Conservation (phyloP, 2,113 vertebrate species). For the Xenus cinereus region DNA sequence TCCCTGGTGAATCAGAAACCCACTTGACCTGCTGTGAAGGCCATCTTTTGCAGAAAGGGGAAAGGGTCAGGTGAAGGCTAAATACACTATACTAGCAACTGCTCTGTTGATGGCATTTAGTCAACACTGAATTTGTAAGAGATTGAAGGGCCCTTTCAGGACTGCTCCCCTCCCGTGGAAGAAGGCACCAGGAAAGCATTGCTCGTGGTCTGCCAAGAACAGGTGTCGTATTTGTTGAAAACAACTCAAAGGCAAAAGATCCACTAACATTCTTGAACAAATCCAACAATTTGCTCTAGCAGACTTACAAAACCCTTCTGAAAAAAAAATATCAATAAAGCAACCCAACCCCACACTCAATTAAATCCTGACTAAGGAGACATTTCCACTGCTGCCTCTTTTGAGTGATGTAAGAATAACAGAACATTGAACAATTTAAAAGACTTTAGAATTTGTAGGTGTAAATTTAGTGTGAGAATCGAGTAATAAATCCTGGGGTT, state of each 20-base stretch:
- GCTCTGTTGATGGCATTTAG: neutral
- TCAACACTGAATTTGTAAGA: neutral
- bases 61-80: neutral
- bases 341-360: neutral
- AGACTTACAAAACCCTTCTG: neutral
- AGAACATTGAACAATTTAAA: neutral
- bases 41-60: neutral
- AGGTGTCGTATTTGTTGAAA: neutral
- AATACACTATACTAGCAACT: neutral
- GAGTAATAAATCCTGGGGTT: neutral
- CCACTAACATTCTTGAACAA: neutral
- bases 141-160: neutral
- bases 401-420: neutral
- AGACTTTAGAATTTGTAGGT: neutral
- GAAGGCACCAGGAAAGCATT: neutral
- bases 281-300: neutral
- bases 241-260: slow-evolving; percentile 1
- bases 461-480: neutral
- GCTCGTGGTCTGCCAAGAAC: neutral
- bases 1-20: neutral
- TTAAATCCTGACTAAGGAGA: neutral
- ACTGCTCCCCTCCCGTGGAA: neutral
- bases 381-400: neutral
- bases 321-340: neutral
- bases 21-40: neutral